A percentile compares a stretch with the other conserved stretches of the same genome.
Evolutionary conservation across 2,888 invertebrate species (phyloP).

Genomic region (Eumacrocentrus americanus): DNA sequence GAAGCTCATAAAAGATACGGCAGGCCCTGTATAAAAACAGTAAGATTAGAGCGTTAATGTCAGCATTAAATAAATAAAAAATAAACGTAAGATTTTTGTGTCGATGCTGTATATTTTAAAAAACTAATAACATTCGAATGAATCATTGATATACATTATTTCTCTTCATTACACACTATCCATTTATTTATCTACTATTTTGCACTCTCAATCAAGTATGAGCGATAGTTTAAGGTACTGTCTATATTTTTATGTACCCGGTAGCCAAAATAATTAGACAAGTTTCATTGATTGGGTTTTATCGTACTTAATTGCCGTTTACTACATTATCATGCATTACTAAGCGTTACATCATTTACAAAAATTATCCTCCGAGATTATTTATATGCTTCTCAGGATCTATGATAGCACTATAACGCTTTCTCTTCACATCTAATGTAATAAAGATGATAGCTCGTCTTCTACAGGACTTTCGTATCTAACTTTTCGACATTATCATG

Average conservation of each 20-base stretch:
- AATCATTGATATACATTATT: conserved; percentile 4
- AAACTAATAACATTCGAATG: conserved; percentile 37
- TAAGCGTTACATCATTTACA: conserved; percentile 1
- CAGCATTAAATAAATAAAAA: background rate
- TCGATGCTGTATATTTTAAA: conserved; percentile 23
- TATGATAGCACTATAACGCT: conserved; percentile 14
- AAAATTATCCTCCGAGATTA: background rate
- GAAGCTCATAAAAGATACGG: conserved; percentile 85
- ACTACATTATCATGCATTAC: conserved; percentile 7
- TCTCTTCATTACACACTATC: conserved; percentile 4
- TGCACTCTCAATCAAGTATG: conserved; percentile 9
- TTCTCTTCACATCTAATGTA: background rate
- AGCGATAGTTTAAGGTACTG: background rate
- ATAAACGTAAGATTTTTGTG: background rate
- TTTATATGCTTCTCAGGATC: background rate
- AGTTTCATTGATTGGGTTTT: background rate
- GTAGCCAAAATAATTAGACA: conserved; percentile 25
- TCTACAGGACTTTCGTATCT: conserved; percentile 41
- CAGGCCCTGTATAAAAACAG: conserved; percentile 71
- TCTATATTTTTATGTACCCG: background rate
- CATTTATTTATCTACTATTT: conserved; percentile 3
- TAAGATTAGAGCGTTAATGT: conserved; percentile 62
- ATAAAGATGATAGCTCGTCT: conserved; percentile 40
- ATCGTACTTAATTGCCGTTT: conserved; percentile 14
- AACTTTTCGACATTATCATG: background rate